Conservation (phyloP, 2,888 invertebrate species). For the Mactromeris polynyma region DNA sequence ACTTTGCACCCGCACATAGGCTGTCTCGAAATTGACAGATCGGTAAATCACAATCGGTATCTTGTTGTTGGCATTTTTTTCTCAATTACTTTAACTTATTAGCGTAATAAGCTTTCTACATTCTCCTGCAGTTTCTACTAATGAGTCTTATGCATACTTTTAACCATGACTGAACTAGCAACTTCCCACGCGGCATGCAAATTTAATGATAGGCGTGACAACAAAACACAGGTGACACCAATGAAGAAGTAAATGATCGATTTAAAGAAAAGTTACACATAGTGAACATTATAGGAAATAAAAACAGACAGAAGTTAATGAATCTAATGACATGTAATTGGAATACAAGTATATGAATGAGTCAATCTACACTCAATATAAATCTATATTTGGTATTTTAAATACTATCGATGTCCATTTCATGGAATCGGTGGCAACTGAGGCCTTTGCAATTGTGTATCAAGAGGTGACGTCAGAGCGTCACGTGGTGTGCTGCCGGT, state of each 20-base stretch:
- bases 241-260: neutral
- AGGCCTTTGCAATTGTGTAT: conserved; percentile 63
- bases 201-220: neutral
- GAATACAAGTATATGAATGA: neutral
- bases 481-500: conserved; percentile 60
- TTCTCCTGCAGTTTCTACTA: no score
- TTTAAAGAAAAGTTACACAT: neutral
- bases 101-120: no score
- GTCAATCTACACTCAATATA: neutral
- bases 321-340: neutral
- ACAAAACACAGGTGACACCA: neutral
- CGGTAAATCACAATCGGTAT: no score
- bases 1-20: no score
- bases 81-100: no score
- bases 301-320: neutral
- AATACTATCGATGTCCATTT: neutral
- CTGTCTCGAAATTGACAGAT: no score
- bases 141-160: no score
- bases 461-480: conserved; percentile 56
- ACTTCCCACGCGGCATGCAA: no score
- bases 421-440: conserved; percentile 58
- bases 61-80: no score
- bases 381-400: neutral
- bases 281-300: neutral
- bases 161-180: no score